Conservation (phyloP, 1,140 invertebrate species). For the Acromyrmex echinatior region DNA sequence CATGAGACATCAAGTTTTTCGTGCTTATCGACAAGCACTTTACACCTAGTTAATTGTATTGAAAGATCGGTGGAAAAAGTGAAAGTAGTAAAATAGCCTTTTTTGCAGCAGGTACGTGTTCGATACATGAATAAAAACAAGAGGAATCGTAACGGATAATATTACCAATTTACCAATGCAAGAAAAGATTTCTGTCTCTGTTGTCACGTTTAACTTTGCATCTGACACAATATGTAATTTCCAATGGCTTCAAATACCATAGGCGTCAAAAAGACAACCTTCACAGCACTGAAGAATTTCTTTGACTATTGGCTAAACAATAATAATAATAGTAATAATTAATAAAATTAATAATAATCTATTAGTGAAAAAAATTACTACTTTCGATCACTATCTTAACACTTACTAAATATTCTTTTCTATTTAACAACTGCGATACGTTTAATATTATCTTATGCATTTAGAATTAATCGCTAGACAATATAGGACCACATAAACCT, state of each 20-base stretch:
- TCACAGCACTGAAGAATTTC: conserved; percentile 86
- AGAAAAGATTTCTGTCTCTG: conserved; percentile 79
- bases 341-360: conserved; percentile 80
- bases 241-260: conserved; percentile 83
- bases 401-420: conserved; percentile 84
- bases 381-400: conserved; percentile 83
- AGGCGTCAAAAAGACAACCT: conserved; percentile 82
- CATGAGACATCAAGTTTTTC: conserved; percentile 64
- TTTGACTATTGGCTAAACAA: conserved; percentile 83
- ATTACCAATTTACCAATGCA: conserved; percentile 72
- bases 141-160: conserved; percentile 70
- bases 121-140: conserved; percentile 76
- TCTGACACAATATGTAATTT: conserved; percentile 78
- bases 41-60: conserved; percentile 78
- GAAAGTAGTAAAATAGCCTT: conserved; percentile 84
- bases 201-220: conserved; percentile 74
- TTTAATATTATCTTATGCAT: conserved; percentile 78
- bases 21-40: conserved; percentile 71
- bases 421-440: conserved; percentile 85
- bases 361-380: conserved; percentile 86
- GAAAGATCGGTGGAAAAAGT: conserved; percentile 81
- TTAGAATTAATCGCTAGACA: conserved; percentile 82
- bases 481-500: conserved; percentile 86
- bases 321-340: conserved; percentile 73
- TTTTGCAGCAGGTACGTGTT: conserved; percentile 80